These are phyloP conservation scores for Trididemnum miniatum DNA, from an alignment of 23 tunicate species.

Conservation along the genomic window DNA sequence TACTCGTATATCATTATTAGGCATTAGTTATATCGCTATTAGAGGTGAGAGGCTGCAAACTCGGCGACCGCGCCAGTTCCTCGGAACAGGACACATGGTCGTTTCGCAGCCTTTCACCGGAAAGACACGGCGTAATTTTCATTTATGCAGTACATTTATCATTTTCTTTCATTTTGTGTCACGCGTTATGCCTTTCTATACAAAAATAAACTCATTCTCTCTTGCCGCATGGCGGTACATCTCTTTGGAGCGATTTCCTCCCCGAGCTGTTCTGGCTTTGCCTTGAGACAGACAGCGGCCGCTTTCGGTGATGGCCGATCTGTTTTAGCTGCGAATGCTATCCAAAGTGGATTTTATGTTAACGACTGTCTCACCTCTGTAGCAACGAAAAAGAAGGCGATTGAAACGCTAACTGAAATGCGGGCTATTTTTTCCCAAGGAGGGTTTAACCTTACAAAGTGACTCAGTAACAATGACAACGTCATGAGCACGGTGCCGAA, in stretches of 20 bases:
- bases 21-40: too few species aligned
- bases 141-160: too few species aligned
- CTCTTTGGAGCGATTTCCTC: constrained; percentile 6
- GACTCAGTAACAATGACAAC: not conserved
- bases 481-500: not conserved
- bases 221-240: constrained; percentile 15
- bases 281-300: not conserved
- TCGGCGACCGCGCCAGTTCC: too few species aligned
- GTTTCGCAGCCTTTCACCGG: too few species aligned
- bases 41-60: too few species aligned
- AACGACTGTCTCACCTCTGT: constrained; percentile 7
- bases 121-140: too few species aligned
- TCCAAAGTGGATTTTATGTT: not conserved
- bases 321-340: not conserved
- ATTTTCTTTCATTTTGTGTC: too few species aligned
- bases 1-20: too few species aligned
- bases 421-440: not conserved
- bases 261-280: not conserved
- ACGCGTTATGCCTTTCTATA: too few species aligned
- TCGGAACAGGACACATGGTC: too few species aligned
- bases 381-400: not conserved
- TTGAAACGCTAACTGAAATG: not conserved
- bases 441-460: not conserved
- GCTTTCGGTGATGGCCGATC: not conserved
- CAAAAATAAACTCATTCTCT: too few species aligned